These are phyloP conservation scores for Takifugu rubripes DNA, from an alignment of 2,797 vertebrate species.

Conservation along the genomic window DNA sequence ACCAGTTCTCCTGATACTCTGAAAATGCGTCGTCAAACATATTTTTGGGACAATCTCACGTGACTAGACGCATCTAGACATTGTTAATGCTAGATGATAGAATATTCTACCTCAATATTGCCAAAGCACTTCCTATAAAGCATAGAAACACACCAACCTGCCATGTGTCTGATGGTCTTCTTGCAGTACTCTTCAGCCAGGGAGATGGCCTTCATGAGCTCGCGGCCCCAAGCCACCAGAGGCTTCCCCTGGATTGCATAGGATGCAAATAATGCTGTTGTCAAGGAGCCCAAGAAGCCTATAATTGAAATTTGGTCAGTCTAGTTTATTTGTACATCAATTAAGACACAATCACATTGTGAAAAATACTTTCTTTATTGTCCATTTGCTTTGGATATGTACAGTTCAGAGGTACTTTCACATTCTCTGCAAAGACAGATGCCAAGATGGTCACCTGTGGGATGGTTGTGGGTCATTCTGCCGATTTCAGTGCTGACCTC, in stretches of 20 bases:
- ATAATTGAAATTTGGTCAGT: constrained; percentile 6
- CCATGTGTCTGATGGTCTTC: constrained; percentile 94
- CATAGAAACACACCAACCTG: constrained; percentile 74
- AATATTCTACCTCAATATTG: no score
- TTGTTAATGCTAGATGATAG: no score
- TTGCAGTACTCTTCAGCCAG: constrained; percentile 92
- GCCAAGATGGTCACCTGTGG: constrained; percentile 81
- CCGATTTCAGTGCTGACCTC: constrained; percentile 95
- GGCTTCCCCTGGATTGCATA: constrained; percentile 90
- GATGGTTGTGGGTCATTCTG: constrained; percentile 98
- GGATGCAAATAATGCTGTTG: constrained; percentile 90
- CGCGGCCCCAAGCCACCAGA: constrained; percentile 86
- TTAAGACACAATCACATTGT: no score
- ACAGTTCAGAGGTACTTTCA: neutral
- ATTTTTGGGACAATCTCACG: neutral
- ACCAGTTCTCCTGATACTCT: constrained; percentile 99
- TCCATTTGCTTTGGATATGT: no score
- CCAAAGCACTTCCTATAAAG: neutral
- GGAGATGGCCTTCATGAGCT: constrained; percentile 86
- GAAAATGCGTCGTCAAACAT: constrained; percentile 19
- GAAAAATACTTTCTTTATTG: no score
- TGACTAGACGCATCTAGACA: no score
- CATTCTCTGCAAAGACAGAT: constrained; percentile 2
- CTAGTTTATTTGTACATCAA: no score
- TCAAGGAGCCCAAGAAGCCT: constrained; percentile 96